Evolutionary conservation across 2,888 invertebrate genomes (phyloP), one percentile per base, ranked within the genome.

Genomic region (Lasioglossum villosulum): DNA sequence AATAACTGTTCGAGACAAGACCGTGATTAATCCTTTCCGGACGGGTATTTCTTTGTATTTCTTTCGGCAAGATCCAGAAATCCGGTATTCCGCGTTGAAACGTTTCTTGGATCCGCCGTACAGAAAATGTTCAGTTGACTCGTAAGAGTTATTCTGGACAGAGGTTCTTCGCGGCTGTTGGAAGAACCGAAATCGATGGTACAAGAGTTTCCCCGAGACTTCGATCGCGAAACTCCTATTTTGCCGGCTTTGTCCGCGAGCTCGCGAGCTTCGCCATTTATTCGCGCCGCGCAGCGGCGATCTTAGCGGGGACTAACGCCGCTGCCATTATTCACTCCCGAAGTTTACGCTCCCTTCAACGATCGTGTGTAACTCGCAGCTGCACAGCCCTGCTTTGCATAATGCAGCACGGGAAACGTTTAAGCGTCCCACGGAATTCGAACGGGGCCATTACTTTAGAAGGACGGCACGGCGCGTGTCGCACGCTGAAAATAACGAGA

Each of bases 291-390:
- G 59, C 4, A 5, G 16, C 63, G 63, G 30, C 14, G 30, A 63
- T 63, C 63, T 63, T 16, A 30, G 30, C 6, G 16, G 16, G 30
- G 63, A 30, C 63, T 63, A 63, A 63, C 63, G 63, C 63, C 63
- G 27, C 63, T 2, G 63, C 63, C 30, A 63, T 63, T 63, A 63
- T 63, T 63, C 63, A 63, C 63, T 71, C 56, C 30, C 71, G 23
- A 42, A 75, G 75, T 73, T 80, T 81, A 75, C 81, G 80, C 75
- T 75, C 34, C 52, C 81, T 71, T 63, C 66, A 30, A 6, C 71
- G 83, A 83, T 83, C 80, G 80, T 59, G 74, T 71, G 82, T 59
- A 63, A 52, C 59, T 80, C 82, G 70, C 80, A 52, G 80, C 81
- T 83, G 68, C 37, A 73, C 75, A 37, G 30, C 72, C 76, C 39